Conservation (phyloP, 1,140 invertebrate genomes). For the Anagrus nilaparvatae region DNA sequence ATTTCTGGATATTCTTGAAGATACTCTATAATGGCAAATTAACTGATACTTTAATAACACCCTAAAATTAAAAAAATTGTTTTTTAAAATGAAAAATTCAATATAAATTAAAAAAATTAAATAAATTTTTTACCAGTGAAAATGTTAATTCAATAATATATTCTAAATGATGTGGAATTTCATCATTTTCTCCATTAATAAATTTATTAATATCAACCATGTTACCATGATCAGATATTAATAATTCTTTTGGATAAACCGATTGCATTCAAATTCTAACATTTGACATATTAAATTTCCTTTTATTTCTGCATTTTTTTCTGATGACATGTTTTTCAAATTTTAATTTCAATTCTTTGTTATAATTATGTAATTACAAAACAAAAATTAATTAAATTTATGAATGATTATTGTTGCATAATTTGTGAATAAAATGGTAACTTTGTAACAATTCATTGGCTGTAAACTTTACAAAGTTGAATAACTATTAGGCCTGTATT, state of each 20-base stretch:
- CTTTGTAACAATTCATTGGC: too few species aligned
- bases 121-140: constrained; percentile 33
- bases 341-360: too few species aligned
- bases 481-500: too few species aligned
- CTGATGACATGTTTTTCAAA: too few species aligned
- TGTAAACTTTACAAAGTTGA: too few species aligned
- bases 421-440: too few species aligned
- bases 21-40: constrained; percentile 58
- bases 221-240: constrained; percentile 48
- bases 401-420: too few species aligned
- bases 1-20: constrained; percentile 56
- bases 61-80: constrained; percentile 22
- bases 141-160: constrained; percentile 48
- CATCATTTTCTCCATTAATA: constrained; percentile 38
- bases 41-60: constrained; percentile 48
- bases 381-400: too few species aligned
- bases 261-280: constrained; percentile 66
- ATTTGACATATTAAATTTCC: constrained; percentile 52
- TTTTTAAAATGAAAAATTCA: too few species aligned
- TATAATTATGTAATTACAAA: too few species aligned
- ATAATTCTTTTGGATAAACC: constrained; percentile 65
- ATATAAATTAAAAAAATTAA: constrained; percentile 17
- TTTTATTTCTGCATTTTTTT: constrained; percentile 25
- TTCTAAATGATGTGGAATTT: constrained; percentile 49
- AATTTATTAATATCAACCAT: constrained; percentile 52